Evolutionary conservation across 2,113 vertebrate genomes (phyloP).

Genomic region (Colistium nudipinnis): DNA sequence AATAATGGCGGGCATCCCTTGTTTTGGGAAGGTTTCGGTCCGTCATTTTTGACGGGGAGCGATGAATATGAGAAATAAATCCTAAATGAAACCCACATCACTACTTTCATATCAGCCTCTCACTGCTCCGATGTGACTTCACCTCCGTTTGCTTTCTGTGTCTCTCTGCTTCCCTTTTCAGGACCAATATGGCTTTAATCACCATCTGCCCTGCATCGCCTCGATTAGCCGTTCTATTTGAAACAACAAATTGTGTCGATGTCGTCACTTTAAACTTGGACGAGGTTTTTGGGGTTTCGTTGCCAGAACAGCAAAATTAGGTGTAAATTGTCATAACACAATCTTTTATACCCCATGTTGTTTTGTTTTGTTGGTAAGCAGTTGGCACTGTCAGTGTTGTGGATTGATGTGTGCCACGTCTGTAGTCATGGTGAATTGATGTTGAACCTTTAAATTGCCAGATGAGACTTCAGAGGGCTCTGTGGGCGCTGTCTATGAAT

Average conservation of each 20-base stretch:
- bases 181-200: conserved; percentile 47
- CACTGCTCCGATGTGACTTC: conserved; percentile 29
- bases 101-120: conserved; percentile 4
- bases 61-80: conserved; percentile 22
- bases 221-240: conserved; percentile 18
- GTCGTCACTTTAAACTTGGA: conserved; percentile 34
- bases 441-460: conserved; percentile 4
- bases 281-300: not conserved
- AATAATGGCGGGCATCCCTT: conserved; percentile 19
- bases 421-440: not conserved
- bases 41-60: conserved; percentile 29
- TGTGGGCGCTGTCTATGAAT: not conserved
- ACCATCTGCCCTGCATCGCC: conserved; percentile 5
- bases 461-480: conserved; percentile 20
- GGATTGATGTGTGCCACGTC: not conserved
- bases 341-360: conserved; percentile 19
- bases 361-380: conserved; percentile 27
- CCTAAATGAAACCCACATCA: conserved; percentile 5
- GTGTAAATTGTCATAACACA: conserved; percentile 36
- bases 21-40: conserved; percentile 13
- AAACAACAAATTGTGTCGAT: conserved; percentile 21
- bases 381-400: conserved; percentile 26
- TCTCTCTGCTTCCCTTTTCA: conserved; percentile 17
- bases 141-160: conserved; percentile 16
- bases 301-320: conserved; percentile 16